phyloP scores from a whole-genome alignment of 2,888 invertebrate genomes.

The Leptopilina myrica region DNA sequence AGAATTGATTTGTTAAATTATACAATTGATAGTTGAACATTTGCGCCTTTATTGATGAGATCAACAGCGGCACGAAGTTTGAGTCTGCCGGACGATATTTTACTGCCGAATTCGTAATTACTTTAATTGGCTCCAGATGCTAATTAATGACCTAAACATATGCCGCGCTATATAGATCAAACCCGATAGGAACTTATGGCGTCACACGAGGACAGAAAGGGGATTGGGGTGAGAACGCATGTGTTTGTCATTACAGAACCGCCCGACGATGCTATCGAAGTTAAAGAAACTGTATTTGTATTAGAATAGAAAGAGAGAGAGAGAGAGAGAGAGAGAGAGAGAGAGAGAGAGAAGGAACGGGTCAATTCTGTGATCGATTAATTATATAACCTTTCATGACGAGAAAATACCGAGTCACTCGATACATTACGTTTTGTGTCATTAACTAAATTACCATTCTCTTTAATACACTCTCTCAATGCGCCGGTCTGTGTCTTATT shows the following conservation, averaged over 20 bases:
- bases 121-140: slow-evolving; percentile 75
- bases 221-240: slow-evolving; percentile 64
- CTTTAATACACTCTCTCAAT: background rate
- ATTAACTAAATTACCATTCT: slow-evolving; percentile 14
- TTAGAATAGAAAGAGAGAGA: background rate
- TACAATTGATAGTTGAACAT: slow-evolving; percentile 1
- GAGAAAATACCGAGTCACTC: slow-evolving; percentile 5
- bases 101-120: slow-evolving; percentile 64
- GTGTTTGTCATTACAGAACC: slow-evolving; percentile 72
- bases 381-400: slow-evolving; percentile 34
- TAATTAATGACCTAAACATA: slow-evolving; percentile 74
- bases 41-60: slow-evolving; percentile 49
- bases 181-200: slow-evolving; percentile 61
- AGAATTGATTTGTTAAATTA: slow-evolving; percentile 2
- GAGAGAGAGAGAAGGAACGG: slow-evolving; percentile 22
- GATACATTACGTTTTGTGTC: background rate
- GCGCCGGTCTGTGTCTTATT: no score
- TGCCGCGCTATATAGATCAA: slow-evolving; percentile 68
- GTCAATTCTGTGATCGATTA: slow-evolving; percentile 55
- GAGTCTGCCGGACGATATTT: slow-evolving; percentile 62
- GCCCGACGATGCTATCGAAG: slow-evolving; percentile 65
- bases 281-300: slow-evolving; percentile 14
- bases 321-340: slow-evolving; percentile 10
- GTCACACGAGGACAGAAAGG: slow-evolving; percentile 52
- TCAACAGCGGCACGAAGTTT: slow-evolving; percentile 53